A percentile compares a stretch with the other conserved stretches of the same genome.
These are phyloP conservation scores for Dermatemys mawii DNA, from an alignment of 2,113 vertebrate species.

Conservation along the genomic window DNA sequence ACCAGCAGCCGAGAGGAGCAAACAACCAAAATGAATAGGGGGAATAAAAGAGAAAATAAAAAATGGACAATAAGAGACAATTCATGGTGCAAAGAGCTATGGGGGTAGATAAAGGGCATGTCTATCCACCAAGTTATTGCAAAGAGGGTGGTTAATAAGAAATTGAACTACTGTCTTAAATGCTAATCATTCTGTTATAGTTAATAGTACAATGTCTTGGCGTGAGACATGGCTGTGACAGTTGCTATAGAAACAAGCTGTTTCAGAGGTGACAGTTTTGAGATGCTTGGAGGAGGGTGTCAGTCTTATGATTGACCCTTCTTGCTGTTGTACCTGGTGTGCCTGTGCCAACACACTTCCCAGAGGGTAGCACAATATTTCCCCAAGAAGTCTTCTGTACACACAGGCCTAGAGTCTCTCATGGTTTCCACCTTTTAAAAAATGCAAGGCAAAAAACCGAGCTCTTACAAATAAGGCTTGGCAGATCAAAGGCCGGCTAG, in stretches of 20 bases:
- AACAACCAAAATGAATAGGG: neutral
- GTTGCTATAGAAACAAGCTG: neutral
- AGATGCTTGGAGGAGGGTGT: neutral
- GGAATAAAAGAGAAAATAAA: fast-evolving
- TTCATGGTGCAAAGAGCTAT: neutral
- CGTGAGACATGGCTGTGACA: neutral
- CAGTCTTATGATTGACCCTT: neutral
- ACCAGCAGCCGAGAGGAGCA: neutral
- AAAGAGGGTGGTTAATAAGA: neutral
- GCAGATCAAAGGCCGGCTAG: neutral
- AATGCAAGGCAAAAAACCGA: fast-evolving
- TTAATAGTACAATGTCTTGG: neutral
- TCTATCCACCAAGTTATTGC: neutral
- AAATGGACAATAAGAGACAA: neutral
- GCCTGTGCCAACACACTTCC: neutral
- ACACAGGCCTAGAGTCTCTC: neutral
- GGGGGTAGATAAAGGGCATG: neutral
- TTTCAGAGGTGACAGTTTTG: neutral
- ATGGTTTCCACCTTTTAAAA: neutral
- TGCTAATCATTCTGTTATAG: neutral
- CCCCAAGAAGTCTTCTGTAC: neutral
- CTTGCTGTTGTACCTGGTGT: neutral
- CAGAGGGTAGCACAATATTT: neutral
- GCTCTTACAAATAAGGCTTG: neutral
- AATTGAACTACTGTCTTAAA: neutral